Base-by-base conservation (phyloP, 2,888 invertebrate species). In the Aethes cnicana region DNA sequence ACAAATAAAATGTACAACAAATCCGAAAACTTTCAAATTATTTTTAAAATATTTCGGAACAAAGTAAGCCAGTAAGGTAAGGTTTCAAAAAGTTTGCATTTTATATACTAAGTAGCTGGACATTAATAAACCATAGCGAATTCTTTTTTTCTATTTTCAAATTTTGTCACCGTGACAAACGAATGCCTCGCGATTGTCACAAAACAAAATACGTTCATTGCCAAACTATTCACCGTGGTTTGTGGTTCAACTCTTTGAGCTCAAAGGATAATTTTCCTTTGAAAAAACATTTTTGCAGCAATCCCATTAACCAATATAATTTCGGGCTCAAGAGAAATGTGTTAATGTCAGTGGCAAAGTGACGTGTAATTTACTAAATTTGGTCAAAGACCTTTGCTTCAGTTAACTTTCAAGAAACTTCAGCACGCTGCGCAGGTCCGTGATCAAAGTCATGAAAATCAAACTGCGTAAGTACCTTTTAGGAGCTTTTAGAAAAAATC, bases 391-490 rank as follows among this genome's bases (percentile, higher is more conserved):
- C 50, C 50, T 44, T 39, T 52, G 44, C 36, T 52, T 52, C 39
- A 11, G 32, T 44, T 32, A 37, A 66, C 57, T 60, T 64, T 74
- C 67, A 69, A 71, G 63, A 70, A 79, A 80, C 71, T 35, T 77
- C 75, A 77, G 71, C 86, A 88, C 82, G 81, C 84, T 84, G 81
- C 81, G 81, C 65, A 88, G 75, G 68, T 88, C 89, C 61, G 86
- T 88, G 77, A 89, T 89, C 66, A 87, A 85, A 81, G 88, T 89
- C 69, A 89, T 89, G 89, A 89, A 89, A 81, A 89, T 89, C 68
- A 88, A 88, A 78, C 72, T 89, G 77, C 89, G 89, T 89, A 63
- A 88, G 89, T 83, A 70, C 37, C 58, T 23, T 35, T n/a, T n/a
- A n/a, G n/a, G n/a, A n/a, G n/a, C n/a, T n/a, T n/a, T n/a, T n/a